A percentile compares a stretch with the other conserved stretches of the same genome.
These are phyloP conservation scores for Leucania comma DNA, from an alignment of 2,888 invertebrate species.

Conservation along the genomic window DNA sequence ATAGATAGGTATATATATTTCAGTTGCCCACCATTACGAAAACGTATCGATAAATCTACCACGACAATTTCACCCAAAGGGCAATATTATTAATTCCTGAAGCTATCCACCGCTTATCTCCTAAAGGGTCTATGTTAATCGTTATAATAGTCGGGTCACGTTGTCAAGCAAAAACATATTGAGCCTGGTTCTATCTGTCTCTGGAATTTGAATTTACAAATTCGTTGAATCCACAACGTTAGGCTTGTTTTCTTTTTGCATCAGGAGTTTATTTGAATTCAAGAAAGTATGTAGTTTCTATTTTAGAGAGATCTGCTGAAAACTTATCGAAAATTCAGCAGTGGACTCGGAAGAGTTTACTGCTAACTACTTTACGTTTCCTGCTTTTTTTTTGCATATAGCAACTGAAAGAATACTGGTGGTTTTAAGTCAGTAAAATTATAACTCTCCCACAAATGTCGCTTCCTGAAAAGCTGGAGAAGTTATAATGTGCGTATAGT, in stretches of 20 bases:
- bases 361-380: too few relatives aligned
- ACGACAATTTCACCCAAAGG: conserved; percentile 26
- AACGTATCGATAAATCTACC: conserved; percentile 17
- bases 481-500: too few relatives aligned
- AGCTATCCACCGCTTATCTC: conserved; percentile 47
- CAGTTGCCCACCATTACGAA: background rate
- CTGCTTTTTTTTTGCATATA: too few relatives aligned
- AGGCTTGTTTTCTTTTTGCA: conserved; percentile 2
- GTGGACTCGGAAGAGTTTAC: too few relatives aligned
- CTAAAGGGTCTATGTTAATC: conserved; percentile 39
- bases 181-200: conserved; percentile 9
- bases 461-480: too few relatives aligned
- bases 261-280: background rate
- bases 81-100: conserved; percentile 38
- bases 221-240: conserved; percentile 6
- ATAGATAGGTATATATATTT: too few relatives aligned
- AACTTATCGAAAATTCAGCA: background rate
- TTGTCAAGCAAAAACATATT: conserved; percentile 54
- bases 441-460: too few relatives aligned
- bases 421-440: too few relatives aligned
- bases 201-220: conserved; percentile 38
- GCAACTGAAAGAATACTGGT: too few relatives aligned
- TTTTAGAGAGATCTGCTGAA: background rate
- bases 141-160: conserved; percentile 46
- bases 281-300: background rate